Evolutionary conservation across 1,140 invertebrate genomes (phyloP).

Genomic region (Lordiphosa stackelbergi): DNA sequence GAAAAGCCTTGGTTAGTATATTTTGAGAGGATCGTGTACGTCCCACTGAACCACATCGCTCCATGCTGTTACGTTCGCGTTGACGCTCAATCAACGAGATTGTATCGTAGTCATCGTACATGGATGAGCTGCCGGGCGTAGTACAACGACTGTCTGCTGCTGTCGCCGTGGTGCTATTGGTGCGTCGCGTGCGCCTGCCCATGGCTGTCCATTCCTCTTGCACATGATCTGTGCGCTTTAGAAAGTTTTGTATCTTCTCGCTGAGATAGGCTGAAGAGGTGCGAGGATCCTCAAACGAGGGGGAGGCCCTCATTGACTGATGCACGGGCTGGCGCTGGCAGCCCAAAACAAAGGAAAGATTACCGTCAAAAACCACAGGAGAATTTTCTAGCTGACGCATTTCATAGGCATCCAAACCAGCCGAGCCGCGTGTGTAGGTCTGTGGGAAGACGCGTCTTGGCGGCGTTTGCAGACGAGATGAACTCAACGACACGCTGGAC

Average conservation of each 20-base stretch:
- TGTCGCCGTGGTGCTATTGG: slow-evolving; percentile 16
- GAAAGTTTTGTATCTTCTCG: slow-evolving; percentile 87
- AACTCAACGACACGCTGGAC: slow-evolving; percentile 38
- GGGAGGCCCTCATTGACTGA: slow-evolving; percentile 83
- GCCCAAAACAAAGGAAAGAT: slow-evolving; percentile 86
- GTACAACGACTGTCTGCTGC: slow-evolving; percentile 54
- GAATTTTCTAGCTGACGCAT: slow-evolving; percentile 82
- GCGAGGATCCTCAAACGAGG: slow-evolving; percentile 84
- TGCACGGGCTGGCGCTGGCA: slow-evolving; percentile 83
- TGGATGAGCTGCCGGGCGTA: slow-evolving; percentile 54
- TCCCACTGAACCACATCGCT: slow-evolving; percentile 77
- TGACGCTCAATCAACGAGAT: slow-evolving; percentile 73
- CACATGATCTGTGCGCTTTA: slow-evolving; percentile 89
- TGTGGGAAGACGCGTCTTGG: slow-evolving; percentile 83
- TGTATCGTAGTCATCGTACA: slow-evolving; percentile 69
- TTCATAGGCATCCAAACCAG: slow-evolving; percentile 79
- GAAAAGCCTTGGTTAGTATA: slow-evolving; percentile 88
- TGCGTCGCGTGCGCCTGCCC: slow-evolving; percentile 76
- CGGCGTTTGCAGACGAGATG: slow-evolving; percentile 68
- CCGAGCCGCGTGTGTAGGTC: slow-evolving; percentile 77
- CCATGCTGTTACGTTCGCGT: slow-evolving; percentile 64
- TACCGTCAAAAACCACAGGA: slow-evolving; percentile 88
- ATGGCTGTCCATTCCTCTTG: slow-evolving; percentile 87
- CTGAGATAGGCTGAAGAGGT: slow-evolving; percentile 86
- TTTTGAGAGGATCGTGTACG: slow-evolving; percentile 86